phyloP scores from a whole-genome alignment of 2,797 vertebrate species.

The Neosalanx taihuensis region DNA sequence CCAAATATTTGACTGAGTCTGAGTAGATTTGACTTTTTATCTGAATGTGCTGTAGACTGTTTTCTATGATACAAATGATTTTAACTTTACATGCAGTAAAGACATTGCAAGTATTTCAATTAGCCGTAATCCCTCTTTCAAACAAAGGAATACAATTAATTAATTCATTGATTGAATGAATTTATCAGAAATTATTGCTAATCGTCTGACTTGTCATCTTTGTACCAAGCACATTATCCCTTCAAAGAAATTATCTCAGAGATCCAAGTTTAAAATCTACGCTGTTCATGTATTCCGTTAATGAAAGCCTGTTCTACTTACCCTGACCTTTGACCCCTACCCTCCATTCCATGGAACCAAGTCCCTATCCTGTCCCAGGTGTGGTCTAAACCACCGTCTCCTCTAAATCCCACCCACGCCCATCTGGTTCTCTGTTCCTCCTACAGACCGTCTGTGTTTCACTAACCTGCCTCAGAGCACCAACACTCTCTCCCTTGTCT shows the following conservation, averaged over 20 bases:
- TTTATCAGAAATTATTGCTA: conserved; percentile 12
- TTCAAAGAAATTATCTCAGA: too few relatives aligned
- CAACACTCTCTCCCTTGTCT: background rate
- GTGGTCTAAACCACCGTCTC: background rate
- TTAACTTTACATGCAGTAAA: background rate
- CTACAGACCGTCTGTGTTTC: conserved; percentile 39
- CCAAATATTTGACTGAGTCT: background rate
- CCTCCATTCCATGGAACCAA: background rate
- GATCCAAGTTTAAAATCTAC: too few relatives aligned
- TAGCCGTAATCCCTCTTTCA: conserved; percentile 4
- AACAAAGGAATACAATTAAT: background rate
- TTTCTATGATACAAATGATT: background rate
- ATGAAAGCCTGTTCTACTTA: background rate
- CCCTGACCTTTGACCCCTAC: conserved; percentile 16
- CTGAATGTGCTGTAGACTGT: background rate
- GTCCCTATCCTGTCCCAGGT: conserved; percentile 8
- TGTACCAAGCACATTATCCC: too few relatives aligned
- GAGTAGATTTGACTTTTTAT: background rate
- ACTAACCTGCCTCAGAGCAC: conserved; percentile 5
- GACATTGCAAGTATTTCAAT: background rate
- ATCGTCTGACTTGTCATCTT: too few relatives aligned
- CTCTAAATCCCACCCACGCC: conserved; percentile 38
- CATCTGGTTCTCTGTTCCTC: conserved; percentile 50
- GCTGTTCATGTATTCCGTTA: background rate
- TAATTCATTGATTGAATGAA: background rate